phyloP scores from a whole-genome alignment of 2,797 vertebrate species.

The Liparis tanakae region DNA sequence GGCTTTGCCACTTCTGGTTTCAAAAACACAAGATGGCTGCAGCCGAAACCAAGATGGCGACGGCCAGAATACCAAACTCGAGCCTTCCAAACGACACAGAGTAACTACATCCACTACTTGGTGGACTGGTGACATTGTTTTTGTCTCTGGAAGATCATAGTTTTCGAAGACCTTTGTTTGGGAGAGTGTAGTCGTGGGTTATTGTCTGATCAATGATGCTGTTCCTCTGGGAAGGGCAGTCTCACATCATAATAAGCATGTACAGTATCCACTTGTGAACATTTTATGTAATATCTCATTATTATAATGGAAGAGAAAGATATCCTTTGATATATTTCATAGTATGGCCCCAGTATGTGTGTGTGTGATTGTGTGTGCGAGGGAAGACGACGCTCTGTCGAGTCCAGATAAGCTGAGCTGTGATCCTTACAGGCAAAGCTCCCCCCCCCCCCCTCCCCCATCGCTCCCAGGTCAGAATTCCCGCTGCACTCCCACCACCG shows the following conservation, averaged over 20 bases:
- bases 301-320: background rate
- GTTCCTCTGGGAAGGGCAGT: background rate
- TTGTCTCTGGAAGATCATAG: background rate
- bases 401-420: constrained; percentile 36
- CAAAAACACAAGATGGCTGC: background rate
- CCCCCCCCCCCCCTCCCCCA: background rate
- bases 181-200: background rate
- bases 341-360: background rate
- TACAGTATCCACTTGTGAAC: background rate
- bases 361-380: background rate
- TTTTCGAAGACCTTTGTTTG: background rate
- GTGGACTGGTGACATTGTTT: background rate
- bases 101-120: background rate
- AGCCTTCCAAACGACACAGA: background rate
- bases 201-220: background rate
- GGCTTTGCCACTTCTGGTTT: background rate
- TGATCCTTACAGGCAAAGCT: constrained; percentile 43
- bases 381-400: background rate
- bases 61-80: background rate
- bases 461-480: constrained; percentile 25
- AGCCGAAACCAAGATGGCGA: background rate
- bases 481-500: constrained; percentile 20
- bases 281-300: background rate
- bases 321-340: background rate
- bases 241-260: background rate